These are phyloP conservation scores for Monodelphis domestica DNA, from an alignment of 2,797 vertebrate species.

Conservation along the genomic window DNA sequence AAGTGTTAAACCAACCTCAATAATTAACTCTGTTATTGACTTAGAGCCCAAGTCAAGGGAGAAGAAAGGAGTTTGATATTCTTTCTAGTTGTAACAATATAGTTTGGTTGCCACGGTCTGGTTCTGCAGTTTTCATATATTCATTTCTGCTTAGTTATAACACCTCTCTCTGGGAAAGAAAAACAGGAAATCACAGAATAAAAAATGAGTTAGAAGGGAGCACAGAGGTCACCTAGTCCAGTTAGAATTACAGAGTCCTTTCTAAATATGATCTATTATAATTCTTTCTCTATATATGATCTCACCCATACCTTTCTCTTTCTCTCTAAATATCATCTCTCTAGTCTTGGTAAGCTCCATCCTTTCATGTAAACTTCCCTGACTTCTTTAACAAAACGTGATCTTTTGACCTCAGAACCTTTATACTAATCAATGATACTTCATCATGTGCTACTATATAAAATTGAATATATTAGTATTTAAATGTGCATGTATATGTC, in stretches of 20 bases:
- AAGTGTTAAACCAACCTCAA: not conserved
- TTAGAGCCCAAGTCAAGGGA: no score
- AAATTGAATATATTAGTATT: not conserved
- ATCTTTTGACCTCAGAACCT: not conserved
- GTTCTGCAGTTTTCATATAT: not conserved
- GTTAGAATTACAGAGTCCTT: not conserved
- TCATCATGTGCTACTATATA: not conserved
- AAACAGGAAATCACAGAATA: not conserved
- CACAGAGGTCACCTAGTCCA: not conserved
- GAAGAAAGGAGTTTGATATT: no score
- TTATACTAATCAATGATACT: not conserved
- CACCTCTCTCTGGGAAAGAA: not conserved
- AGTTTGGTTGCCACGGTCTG: not conserved
- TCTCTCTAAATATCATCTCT: not conserved
- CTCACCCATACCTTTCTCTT: not conserved
- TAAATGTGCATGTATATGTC: not conserved
- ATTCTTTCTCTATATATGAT: not conserved
- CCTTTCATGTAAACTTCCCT: not conserved
- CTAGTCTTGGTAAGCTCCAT: not conserved
- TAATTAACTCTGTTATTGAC: not conserved
- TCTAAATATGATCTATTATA: not conserved
- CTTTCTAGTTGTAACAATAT: no score
- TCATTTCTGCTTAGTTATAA: not conserved
- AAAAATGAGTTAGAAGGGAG: not conserved
- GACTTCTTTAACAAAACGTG: not conserved